Evolutionary conservation across 2,888 invertebrate genomes (phyloP), one percentile per base, ranked within the genome.

Genomic region (Agriopis aurantiaria): DNA sequence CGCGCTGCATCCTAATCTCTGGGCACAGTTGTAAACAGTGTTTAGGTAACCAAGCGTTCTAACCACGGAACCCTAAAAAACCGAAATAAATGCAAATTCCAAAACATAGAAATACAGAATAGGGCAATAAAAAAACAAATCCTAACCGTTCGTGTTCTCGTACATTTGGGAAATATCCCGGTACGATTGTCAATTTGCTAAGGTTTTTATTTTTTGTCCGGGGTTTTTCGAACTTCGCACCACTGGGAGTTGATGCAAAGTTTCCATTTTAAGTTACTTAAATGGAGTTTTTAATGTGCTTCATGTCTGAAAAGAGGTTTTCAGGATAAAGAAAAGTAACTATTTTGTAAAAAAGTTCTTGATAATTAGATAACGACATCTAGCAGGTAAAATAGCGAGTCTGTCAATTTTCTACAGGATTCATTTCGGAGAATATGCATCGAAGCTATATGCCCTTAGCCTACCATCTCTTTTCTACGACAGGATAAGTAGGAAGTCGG

Each of bases 101-200:
- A 69, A 72, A 72, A 72, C 61, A 66, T 59, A 59, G 46, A 63
- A 69, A 69, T 51, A 62, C 59, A 46, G 67, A 68, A 69, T 65
- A 68, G 65, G 62, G 61, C 51, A 68, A 71, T 74, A 71, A 71
- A 72, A 68, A 58, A 65, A 72, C 71, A 58, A 68, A 68, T 59
- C 45, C 64, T 60, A 57, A 46, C 14, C 61, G 53, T n/a, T 67
- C 63, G 58, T 66, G 71, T 68, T 74, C 68, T 65, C 12, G 61
- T 68, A 68, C 78, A 60, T 75, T 62, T 49, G 78, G 78, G 78
- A 78, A 78, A 78, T 78, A 75, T 71, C 69, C 62, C 71, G 55
- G 61, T 46, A 58, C 72, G 23, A 63, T 73, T 66, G 75, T 55
- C 73, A 75, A 75, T 75, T 75, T 74, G 60, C 68, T 69, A 59